Evolutionary conservation across 2,113 vertebrate species (phyloP).

Genomic region (Dasyurus viverrinus): DNA sequence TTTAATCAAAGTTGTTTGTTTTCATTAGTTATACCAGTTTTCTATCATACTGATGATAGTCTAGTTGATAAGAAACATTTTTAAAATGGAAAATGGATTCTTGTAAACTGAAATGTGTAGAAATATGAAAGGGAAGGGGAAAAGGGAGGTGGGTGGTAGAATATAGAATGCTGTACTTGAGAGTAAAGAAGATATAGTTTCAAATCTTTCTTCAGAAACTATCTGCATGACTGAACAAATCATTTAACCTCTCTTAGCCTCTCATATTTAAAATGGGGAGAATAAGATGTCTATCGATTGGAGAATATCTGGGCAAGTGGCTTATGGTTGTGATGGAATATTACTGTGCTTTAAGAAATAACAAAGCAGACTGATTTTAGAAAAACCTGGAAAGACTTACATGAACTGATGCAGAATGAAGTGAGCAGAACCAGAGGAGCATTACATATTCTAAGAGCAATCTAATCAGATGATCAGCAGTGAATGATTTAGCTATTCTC

Average conservation of each 20-base stretch:
- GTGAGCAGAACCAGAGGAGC: not conserved
- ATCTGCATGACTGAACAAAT: not conserved
- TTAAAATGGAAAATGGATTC: not conserved
- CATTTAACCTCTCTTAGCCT: not conserved
- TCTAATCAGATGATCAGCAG: not conserved
- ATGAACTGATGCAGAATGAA: not conserved
- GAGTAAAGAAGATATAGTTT: not conserved
- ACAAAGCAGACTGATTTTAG: not conserved
- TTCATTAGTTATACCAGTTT: not conserved
- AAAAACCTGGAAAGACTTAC: not conserved
- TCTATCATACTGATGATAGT: not conserved
- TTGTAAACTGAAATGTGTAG: not conserved
- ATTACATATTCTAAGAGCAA: not conserved
- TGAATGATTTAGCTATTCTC: not conserved
- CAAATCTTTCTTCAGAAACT: not conserved
- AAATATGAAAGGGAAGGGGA: not conserved
- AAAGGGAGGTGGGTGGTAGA: not conserved
- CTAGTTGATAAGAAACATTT: not conserved
- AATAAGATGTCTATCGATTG: not conserved
- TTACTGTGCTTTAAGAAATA: not conserved
- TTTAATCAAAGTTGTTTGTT: not conserved
- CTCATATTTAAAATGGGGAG: not conserved
- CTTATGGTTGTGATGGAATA: not conserved
- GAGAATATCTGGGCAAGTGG: not conserved
- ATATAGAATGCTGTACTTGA: not conserved